These are phyloP conservation scores for Sphecodes monilicornis DNA, from an alignment of 2,888 invertebrate species.

Conservation along the genomic window DNA sequence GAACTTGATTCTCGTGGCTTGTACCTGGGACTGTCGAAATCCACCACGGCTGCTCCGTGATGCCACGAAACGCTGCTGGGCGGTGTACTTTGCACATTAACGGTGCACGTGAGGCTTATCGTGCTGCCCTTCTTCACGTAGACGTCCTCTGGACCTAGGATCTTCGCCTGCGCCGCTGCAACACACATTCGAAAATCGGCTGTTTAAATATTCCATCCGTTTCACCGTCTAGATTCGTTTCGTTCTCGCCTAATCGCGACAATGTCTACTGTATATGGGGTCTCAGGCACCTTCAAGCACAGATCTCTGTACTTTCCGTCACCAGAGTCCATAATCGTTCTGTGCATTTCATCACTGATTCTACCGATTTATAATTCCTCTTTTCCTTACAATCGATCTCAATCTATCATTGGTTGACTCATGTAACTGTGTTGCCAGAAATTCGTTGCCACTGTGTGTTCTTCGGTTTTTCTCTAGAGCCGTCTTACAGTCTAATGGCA, in stretches of 20 bases:
- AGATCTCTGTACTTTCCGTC: not conserved
- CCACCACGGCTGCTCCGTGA: slow-evolving; percentile 92
- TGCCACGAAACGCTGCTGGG: slow-evolving; percentile 92
- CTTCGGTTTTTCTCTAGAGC: too few species aligned
- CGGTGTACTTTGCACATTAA: slow-evolving; percentile 93
- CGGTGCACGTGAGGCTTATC: slow-evolving; percentile 94
- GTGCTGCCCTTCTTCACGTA: slow-evolving; percentile 96
- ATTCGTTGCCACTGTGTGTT: too few species aligned
- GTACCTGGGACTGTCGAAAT: slow-evolving; percentile 88
- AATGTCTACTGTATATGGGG: not conserved
- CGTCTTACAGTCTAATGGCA: too few species aligned
- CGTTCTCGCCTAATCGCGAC: slow-evolving; percentile 2
- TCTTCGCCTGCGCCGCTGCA: slow-evolving; percentile 94
- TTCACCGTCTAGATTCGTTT: slow-evolving; percentile 28
- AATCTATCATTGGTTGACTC: too few species aligned
- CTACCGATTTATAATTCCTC: not conserved
- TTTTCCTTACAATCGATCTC: too few species aligned
- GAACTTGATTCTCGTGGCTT: slow-evolving; percentile 66
- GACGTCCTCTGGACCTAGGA: slow-evolving; percentile 93
- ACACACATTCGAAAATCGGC: slow-evolving; percentile 80
- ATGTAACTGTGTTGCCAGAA: too few species aligned
- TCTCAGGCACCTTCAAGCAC: not conserved
- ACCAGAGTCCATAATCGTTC: not conserved
- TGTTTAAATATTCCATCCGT: slow-evolving; percentile 56
- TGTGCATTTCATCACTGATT: not conserved